Evolutionary conservation across 2,888 invertebrate genomes (phyloP), one percentile per base, ranked within the genome.

Genomic region (Plagodis pulveraria): DNA sequence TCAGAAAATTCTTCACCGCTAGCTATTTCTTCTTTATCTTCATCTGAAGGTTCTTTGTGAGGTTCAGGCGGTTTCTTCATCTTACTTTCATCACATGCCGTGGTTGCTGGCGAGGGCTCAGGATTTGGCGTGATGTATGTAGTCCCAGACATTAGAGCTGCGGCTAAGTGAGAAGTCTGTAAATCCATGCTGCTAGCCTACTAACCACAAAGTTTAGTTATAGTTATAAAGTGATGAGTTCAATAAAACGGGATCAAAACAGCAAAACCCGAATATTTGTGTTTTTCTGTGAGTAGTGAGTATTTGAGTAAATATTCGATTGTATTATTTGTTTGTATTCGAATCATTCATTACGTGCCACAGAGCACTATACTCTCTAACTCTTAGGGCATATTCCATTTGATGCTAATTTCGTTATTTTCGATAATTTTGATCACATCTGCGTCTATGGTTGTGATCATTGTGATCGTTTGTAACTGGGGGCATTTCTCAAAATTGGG

Each of bases 1-100:
- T 93, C 93, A 44, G 86, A 81, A 72, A 85, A 93, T 34, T 93
- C 93, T 65, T 93, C 93, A 22, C 87, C 90, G 71, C 92, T 92
- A 5, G 81, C 91, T 48, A 77, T 78, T 40, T 92, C 92, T 71
- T 92, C 93, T 72, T 92, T 90, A 42, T 89, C 88, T 54, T 91
- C 91, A 49, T 85, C 88, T 47, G 76, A 67, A 11, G 78, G 69
- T 62, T 84, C 84, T 65, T 87, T 87, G n/a, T 64, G 72, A 33
- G 66, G 62, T 58, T 83, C 86, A 63, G 44, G 72, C 6, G 77
- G 70, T 66, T 89, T 88, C 57, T 84, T 86, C 62, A 62, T 72
- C 62, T 87, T 86, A 53, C 57, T 74, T 59, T 84, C 86, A 58
- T 85, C 84, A 57, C 55, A 5, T 40, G 40, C 10, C 32, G 67